Conservation (phyloP, 2,888 invertebrate species). For the Arge pagana region DNA sequence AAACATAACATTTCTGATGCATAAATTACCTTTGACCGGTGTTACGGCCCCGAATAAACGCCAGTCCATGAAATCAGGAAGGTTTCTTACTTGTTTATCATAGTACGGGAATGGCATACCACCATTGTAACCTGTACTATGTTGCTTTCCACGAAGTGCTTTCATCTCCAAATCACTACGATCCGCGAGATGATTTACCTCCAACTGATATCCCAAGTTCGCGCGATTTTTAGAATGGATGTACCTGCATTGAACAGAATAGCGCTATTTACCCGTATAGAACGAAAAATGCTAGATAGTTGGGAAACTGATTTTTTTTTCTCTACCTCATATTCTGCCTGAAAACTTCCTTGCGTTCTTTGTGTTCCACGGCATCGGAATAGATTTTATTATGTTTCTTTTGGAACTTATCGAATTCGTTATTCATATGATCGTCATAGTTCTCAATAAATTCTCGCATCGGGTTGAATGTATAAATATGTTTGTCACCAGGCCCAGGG, state of each 20-base stretch:
- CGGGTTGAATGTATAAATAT: conserved; percentile 86
- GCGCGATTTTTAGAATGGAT: conserved; percentile 83
- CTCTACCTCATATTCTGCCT: conserved; percentile 80
- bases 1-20: too few species aligned
- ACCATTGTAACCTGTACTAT: conserved; percentile 70
- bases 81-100: conserved; percentile 58
- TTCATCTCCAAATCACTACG: conserved; percentile 76
- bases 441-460: conserved; percentile 87
- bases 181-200: conserved; percentile 89
- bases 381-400: conserved; percentile 75
- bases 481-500: conserved; percentile 82
- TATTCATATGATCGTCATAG: conserved; percentile 71
- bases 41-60: conserved; percentile 90
- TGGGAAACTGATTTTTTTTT: neutral
- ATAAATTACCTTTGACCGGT: conserved; percentile 88
- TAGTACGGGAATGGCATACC: conserved; percentile 82
- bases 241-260: conserved; percentile 61
- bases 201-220: conserved; percentile 71
- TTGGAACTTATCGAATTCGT: conserved; percentile 78
- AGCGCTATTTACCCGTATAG: too few species aligned
- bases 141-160: conserved; percentile 72
- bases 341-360: conserved; percentile 75
- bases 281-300: conserved; percentile 10
- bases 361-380: conserved; percentile 67
- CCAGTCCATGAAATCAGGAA: conserved; percentile 88